phyloP scores from a whole-genome alignment of 2,797 vertebrate genomes.

The Clamator glandarius region DNA sequence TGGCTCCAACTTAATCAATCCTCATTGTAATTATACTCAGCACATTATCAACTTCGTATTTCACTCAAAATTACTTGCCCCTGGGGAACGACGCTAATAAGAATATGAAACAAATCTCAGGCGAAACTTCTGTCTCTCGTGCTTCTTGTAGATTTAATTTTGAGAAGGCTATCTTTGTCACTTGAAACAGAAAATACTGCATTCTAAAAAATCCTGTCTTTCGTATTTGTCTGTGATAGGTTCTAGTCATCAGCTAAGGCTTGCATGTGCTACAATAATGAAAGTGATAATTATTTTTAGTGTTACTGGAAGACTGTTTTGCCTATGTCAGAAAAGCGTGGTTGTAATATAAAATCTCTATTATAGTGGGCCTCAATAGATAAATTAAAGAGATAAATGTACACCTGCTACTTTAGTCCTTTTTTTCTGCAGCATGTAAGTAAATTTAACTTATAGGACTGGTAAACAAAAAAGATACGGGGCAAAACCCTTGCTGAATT shows the following conservation, averaged over 20 bases:
- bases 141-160: constrained; percentile 42
- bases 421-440: background rate
- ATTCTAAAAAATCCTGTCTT: constrained; percentile 18
- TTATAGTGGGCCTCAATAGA: background rate
- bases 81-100: constrained; percentile 37
- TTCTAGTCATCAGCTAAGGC: background rate
- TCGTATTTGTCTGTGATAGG: background rate
- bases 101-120: constrained; percentile 45
- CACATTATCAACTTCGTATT: constrained; percentile 56
- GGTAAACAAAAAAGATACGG: background rate
- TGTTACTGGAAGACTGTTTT: constrained; percentile 15
- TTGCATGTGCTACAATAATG: constrained; percentile 3
- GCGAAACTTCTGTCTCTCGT: constrained; percentile 38
- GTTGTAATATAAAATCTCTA: constrained; percentile 2
- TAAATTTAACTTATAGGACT: background rate
- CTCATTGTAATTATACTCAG: constrained; percentile 60
- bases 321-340: constrained; percentile 5
- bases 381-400: background rate
- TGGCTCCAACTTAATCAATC: constrained; percentile 63
- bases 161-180: constrained; percentile 15
- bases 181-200: constrained; percentile 29
- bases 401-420: background rate
- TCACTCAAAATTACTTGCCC: constrained; percentile 55
- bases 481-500: background rate
- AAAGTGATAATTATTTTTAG: constrained; percentile 35